Base-by-base conservation (phyloP, 2,113 vertebrate genomes). In the Malurus cyaneus region DNA sequence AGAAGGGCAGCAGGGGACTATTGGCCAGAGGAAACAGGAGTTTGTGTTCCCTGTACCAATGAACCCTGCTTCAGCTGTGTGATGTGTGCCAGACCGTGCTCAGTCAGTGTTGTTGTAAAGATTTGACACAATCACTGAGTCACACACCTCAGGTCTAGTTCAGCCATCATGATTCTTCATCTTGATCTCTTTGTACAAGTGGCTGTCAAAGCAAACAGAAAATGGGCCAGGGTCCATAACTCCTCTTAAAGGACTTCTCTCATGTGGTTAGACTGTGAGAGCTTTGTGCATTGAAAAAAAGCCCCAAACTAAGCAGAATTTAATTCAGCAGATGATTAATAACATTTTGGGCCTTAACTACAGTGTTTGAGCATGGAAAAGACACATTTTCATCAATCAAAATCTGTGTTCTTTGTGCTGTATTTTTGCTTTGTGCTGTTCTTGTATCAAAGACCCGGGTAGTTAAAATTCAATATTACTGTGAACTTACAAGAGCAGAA, bases 401-500 rank as follows among this genome's bases (percentile, higher is more conserved):
- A 65, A 64, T 20, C 59, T 69, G 49, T 31, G 12, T 3, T 67
- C 26, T 32, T 64, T n/a, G 41, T 54, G 32, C 53, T 74, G 12
- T 29, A 8, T 17, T 57, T 23, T n/a, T 41, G 60, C 29, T 36
- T 36, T 36, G 36, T 36, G 36, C 36, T 36, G 36, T 36, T 36
- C 34, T 56, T 56, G 28, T 49, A 50, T 44, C 57, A n/a, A 4
- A 77, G 46, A 52, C 3, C 14, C 31, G 50, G 29, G 42, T 18
- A 28, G 64, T 59, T 71, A 17, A 34, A 92, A 52, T n/a, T 47
- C 14, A 9, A 0, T 39, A 36, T 57, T 88, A 12, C 36, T 65
- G 17, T 34, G 70, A 86, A 96, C 97, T 93, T 96, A 99, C 98
- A 92, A 98, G 97, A 14, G 98, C 78, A 12, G 98, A 99, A 21